These are phyloP conservation scores for Sciurus niger DNA, from an alignment of 2,113 vertebrate genomes.

Conservation along the genomic window DNA sequence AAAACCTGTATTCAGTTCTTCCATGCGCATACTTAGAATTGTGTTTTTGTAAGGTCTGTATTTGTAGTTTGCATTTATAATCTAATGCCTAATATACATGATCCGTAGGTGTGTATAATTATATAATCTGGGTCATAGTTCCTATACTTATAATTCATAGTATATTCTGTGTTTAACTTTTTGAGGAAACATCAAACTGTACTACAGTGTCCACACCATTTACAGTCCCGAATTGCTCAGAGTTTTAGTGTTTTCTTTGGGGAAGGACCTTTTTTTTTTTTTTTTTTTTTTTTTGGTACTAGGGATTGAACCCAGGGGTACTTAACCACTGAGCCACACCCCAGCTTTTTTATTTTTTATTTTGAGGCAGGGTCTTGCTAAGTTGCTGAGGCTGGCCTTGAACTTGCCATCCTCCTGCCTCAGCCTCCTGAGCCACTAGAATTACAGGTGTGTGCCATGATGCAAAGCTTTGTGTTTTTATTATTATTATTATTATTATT, in stretches of 20 bases:
- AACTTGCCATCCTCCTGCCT: too few relatives aligned
- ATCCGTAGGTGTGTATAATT: background rate
- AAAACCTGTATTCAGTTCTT: conserved; percentile 20
- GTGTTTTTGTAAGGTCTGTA: background rate
- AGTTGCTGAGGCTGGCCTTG: background rate
- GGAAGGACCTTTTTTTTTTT: too few relatives aligned
- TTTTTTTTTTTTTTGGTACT: background rate
- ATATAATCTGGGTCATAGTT: background rate
- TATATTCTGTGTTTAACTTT: conserved; percentile 5
- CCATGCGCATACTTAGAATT: background rate
- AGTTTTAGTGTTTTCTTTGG: background rate
- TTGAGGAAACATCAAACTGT: background rate
- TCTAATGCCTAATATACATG: background rate
- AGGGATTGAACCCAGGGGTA: background rate
- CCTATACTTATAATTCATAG: background rate
- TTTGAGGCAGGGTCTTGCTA: background rate
- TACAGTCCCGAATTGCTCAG: background rate
- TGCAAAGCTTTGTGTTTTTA: too few relatives aligned
- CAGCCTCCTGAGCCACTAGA: too few relatives aligned
- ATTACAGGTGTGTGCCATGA: too few relatives aligned
- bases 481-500: background rate
- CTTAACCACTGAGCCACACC: background rate
- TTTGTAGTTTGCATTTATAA: background rate
- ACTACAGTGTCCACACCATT: background rate
- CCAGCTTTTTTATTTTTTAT: background rate